phyloP scores from a whole-genome alignment of 1,140 invertebrate species.

The Aphidius gifuensis region DNA sequence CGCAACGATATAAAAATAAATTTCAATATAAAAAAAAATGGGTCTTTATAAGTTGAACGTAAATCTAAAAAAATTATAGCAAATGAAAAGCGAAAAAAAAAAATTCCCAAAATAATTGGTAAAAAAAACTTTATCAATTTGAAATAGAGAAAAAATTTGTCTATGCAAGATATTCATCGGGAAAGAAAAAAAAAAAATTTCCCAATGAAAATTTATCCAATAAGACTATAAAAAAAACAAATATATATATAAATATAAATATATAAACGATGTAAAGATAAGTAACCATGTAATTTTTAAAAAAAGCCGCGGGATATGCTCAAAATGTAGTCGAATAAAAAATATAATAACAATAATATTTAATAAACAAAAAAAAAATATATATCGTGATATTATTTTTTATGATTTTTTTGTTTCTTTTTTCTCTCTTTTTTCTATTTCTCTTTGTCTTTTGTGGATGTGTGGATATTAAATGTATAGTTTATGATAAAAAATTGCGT shows the following conservation, averaged over 20 bases:
- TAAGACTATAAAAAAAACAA: no score
- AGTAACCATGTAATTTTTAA: no score
- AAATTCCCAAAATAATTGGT: neutral
- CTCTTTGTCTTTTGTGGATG: neutral
- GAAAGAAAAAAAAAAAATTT: no score
- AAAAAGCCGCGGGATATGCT: conserved; percentile 47
- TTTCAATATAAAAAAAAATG: conserved; percentile 6
- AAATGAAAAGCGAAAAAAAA: conserved; percentile 1
- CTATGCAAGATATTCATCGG: no score
- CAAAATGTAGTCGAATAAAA: conserved; percentile 42
- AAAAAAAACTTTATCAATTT: no score
- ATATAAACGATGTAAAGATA: no score
- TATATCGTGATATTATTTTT: neutral
- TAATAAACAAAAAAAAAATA: conserved; percentile 26
- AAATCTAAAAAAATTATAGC: neutral
- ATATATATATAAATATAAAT: no score
- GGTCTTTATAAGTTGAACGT: neutral
- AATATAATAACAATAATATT: conserved; percentile 17
- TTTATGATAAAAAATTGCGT: conserved; percentile 6
- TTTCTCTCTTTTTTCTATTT: conserved; percentile 8
- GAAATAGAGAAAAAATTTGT: no score
- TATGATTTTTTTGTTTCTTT: conserved; percentile 16
- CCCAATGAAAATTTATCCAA: no score
- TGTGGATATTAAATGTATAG: neutral
- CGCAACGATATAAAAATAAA: neutral